Evolutionary conservation across 92 coral and sea anemone genomes (phyloP).

Genomic region (Porites divaricata): DNA sequence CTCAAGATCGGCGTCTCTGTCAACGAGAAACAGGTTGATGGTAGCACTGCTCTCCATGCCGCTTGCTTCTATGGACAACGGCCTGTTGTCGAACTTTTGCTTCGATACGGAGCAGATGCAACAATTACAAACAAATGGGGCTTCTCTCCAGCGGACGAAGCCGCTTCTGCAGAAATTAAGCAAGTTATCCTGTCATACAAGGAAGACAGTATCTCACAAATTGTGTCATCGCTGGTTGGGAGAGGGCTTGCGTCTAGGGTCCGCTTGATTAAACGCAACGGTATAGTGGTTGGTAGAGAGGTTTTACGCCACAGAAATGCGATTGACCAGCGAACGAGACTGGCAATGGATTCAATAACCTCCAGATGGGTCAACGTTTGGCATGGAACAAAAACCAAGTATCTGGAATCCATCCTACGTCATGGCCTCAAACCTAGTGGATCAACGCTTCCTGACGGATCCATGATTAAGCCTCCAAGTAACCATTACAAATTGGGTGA

Average conservation of each 20-base stretch:
- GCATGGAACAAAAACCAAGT: slow-evolving; percentile 66
- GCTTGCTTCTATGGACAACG: slow-evolving; percentile 71
- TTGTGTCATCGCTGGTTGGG: slow-evolving; percentile 30
- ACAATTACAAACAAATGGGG: slow-evolving; percentile 55
- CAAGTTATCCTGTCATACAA: slow-evolving; percentile 48
- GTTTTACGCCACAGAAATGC: slow-evolving; percentile 42
- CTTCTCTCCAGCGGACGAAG: slow-evolving; percentile 49
- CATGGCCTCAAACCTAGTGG: slow-evolving; percentile 68
- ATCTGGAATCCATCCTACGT: slow-evolving; percentile 56
- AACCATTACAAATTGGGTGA: slow-evolving; percentile 46
- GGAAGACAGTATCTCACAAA: slow-evolving; percentile 39
- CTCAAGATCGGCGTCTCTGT: slow-evolving; percentile 52
- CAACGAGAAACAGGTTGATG: slow-evolving; percentile 52
- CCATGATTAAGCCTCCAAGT: slow-evolving; percentile 53
- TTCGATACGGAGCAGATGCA: slow-evolving; percentile 61
- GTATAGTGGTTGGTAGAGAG: slow-evolving; percentile 62
- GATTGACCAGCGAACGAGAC: slow-evolving; percentile 49
- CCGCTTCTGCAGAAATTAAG: slow-evolving; percentile 11
- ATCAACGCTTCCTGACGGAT: slow-evolving; percentile 23
- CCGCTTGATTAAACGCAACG: slow-evolving; percentile 25
- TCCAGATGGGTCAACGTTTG: slow-evolving; percentile 58
- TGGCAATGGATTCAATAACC: slow-evolving; percentile 34
- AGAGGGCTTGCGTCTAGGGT: slow-evolving; percentile 36
- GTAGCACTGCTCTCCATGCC: slow-evolving; percentile 72
- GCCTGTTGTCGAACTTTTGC: slow-evolving; percentile 51